These are phyloP conservation scores for Drosophila nr. medialis DNA, from an alignment of 2,888 invertebrate genomes.

Conservation along the genomic window DNA sequence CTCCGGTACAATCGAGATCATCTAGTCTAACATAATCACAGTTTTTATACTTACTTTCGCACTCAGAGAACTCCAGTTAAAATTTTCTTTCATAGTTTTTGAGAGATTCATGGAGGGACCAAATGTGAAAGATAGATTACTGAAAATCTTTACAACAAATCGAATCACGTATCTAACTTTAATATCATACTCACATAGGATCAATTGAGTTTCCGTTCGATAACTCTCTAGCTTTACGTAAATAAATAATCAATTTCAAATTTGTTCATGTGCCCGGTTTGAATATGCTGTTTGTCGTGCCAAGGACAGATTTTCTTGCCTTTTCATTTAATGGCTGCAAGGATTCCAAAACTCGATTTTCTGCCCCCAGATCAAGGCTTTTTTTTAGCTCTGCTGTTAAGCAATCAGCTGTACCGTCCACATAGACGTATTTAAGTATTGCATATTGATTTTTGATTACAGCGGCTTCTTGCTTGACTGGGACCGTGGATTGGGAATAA, in stretches of 20 bases:
- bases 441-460: conserved; percentile 69
- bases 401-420: conserved; percentile 59
- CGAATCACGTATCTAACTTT: not conserved
- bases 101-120: not conserved
- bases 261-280: not conserved
- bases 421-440: conserved; percentile 62
- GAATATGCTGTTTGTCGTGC: too few species aligned
- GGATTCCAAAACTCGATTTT: not conserved
- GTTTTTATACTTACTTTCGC: not conserved
- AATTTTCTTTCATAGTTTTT: not conserved
- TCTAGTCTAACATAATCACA: not conserved
- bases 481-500: conserved; percentile 10
- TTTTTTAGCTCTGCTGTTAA: conserved; percentile 1
- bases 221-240: not conserved
- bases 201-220: not conserved
- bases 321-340: conserved; percentile 1
- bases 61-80: not conserved
- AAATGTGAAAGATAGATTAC: not conserved
- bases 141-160: not conserved
- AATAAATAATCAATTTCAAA: not conserved
- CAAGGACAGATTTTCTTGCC: not conserved
- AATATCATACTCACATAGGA: not conserved
- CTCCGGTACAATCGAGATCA: not conserved
- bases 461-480: conserved; percentile 21
- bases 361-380: not conserved